Evolutionary conservation across 1,140 invertebrate genomes (phyloP).

Genomic region (Neuroterus valhalla): DNA sequence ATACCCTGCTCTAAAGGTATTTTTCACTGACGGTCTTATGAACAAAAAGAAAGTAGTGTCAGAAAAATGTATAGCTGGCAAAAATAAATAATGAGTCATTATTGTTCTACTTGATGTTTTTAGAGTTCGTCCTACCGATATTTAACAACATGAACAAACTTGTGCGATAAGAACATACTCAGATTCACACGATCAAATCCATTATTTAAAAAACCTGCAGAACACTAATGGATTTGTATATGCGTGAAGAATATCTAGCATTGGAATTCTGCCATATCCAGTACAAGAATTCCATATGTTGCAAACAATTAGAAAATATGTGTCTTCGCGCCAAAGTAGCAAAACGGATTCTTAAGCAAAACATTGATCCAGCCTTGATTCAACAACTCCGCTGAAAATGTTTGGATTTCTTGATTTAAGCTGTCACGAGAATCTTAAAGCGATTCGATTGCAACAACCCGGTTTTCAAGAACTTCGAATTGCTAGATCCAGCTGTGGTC

Average conservation of each 20-base stretch:
- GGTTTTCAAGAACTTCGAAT: not conserved
- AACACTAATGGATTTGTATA: not conserved
- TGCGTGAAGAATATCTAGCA: not conserved
- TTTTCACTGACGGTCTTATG: not conserved
- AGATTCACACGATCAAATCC: not conserved
- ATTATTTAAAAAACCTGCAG: not conserved
- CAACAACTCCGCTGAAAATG: not conserved
- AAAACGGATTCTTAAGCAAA: not conserved
- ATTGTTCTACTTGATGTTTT: not conserved
- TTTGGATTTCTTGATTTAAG: not conserved
- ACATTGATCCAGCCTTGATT: not conserved
- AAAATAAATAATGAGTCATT: not conserved
- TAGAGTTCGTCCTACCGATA: not conserved
- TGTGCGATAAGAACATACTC: not conserved
- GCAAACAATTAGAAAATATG: not conserved
- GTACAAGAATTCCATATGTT: not conserved
- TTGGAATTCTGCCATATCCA: not conserved
- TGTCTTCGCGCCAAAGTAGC: not conserved
- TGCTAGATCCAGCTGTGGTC: not conserved
- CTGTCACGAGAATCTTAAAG: not conserved
- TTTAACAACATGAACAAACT: not conserved
- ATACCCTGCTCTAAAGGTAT: not conserved
- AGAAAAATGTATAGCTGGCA: not conserved
- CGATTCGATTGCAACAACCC: not conserved
- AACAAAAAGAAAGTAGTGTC: not conserved